These are phyloP conservation scores for Leptodactylus fuscus DNA, from an alignment of 2,113 vertebrate species.

Conservation along the genomic window DNA sequence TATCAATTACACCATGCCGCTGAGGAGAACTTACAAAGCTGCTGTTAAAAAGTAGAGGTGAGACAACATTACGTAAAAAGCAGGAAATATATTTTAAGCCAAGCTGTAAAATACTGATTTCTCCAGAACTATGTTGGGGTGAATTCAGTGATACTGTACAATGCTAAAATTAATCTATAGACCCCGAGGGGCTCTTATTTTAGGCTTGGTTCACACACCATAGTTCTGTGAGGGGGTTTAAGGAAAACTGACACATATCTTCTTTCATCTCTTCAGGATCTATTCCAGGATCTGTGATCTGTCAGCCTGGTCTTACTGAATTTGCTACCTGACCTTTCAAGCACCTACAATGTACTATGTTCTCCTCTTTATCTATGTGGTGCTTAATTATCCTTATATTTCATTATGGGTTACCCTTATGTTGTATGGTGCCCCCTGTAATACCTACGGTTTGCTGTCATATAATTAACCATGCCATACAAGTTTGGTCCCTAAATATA, in stretches of 20 bases:
- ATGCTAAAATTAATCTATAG: background rate
- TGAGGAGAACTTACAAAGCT: background rate
- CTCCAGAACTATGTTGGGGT: background rate
- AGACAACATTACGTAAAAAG: background rate
- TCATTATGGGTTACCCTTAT: no score
- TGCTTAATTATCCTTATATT: no score
- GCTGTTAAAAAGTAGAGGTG: background rate
- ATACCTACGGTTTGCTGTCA: background rate
- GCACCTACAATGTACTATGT: background rate
- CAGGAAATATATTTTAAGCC: background rate
- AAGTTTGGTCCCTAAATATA: background rate
- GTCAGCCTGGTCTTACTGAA: background rate
- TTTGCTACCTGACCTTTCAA: background rate
- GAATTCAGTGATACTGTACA: background rate
- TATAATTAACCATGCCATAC: no score
- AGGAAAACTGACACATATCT: no score
- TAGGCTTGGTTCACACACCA: no score
- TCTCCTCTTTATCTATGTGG: no score
- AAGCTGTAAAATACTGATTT: background rate
- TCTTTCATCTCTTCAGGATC: no score
- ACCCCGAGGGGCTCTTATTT: background rate
- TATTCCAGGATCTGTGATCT: no score
- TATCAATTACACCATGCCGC: slow-evolving; percentile 1
- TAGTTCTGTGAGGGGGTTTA: no score
- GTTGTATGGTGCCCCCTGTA: background rate